These are phyloP conservation scores for Spongilla lacustris DNA, from an alignment of 37 sponge, comb jelly and placozoan species.

Conservation along the genomic window DNA sequence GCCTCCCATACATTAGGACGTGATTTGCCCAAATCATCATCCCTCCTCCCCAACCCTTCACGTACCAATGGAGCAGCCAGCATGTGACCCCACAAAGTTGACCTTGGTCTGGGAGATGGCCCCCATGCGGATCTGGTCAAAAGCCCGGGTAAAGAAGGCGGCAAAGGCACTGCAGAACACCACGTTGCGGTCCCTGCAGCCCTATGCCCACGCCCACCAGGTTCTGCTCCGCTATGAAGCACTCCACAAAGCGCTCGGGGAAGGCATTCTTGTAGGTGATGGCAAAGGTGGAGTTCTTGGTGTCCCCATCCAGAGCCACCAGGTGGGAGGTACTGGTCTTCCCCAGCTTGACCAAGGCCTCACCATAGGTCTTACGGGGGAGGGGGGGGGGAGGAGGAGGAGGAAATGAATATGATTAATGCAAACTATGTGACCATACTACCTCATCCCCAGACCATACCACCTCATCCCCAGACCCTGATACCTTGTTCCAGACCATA, in stretches of 20 bases:
- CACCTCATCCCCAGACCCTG: background rate
- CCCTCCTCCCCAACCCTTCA: background rate
- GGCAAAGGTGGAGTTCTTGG: slow-evolving; percentile 99
- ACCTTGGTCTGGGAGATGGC: slow-evolving; percentile 95
- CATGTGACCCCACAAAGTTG: slow-evolving; percentile 98
- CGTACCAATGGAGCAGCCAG: slow-evolving; percentile 85
- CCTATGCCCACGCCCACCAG: slow-evolving; percentile 95
- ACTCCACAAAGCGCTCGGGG: slow-evolving; percentile 94
- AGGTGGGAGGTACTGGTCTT: slow-evolving; percentile 62
- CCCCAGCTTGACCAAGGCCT: slow-evolving; percentile 92
- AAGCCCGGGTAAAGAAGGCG: slow-evolving; percentile 96
- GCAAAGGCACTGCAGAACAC: slow-evolving; percentile 95
- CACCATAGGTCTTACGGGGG: slow-evolving; percentile 94
- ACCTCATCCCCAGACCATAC: background rate
- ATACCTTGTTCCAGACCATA: too few species aligned
- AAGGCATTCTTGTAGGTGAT: slow-evolving; percentile 95
- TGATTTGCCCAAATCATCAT: background rate
- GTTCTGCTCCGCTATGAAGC: slow-evolving; percentile 99
- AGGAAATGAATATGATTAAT: background rate
- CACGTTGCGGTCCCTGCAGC: slow-evolving; percentile 84
- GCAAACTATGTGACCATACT: too few species aligned
- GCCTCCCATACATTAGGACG: too few species aligned
- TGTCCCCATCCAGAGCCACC: slow-evolving; percentile 93
- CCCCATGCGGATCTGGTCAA: slow-evolving; percentile 99
- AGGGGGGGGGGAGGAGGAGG: slow-evolving; percentile 72